Percentiles rank a stretch among this genome's conserved stretches.
Evolutionary conservation across 2,113 vertebrate species (phyloP).

Genomic region (Glareola pratincola): DNA sequence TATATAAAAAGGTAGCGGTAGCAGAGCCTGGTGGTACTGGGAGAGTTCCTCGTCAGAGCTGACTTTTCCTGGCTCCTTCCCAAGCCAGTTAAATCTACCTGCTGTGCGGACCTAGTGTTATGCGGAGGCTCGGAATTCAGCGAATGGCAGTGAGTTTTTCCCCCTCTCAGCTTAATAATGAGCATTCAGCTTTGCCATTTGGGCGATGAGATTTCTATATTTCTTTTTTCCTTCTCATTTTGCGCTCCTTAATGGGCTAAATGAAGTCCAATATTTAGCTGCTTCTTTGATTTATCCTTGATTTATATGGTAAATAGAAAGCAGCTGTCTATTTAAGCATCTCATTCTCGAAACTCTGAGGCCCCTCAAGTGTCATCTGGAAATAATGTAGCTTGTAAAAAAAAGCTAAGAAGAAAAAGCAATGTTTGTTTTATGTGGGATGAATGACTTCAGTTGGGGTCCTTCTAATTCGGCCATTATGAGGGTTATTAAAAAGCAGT

Average conservation of each 20-base stretch:
- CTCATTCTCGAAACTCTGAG: conserved; percentile 73
- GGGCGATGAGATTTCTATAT: not conserved
- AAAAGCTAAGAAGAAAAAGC: conserved; percentile 85
- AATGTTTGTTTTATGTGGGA: conserved; percentile 92
- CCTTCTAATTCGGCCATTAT: conserved; percentile 86
- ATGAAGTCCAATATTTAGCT: conserved; percentile 63
- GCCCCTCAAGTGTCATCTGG: conserved; percentile 86
- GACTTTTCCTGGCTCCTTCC: not conserved
- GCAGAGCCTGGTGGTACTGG: conserved; percentile 13
- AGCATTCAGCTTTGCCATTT: not conserved
- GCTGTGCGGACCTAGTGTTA: not conserved
- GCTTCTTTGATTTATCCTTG: conserved; percentile 77
- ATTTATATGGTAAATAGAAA: conserved; percentile 82
- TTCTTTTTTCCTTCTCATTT: conserved; percentile 23
- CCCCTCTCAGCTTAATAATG: not conserved
- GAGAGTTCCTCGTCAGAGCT: not conserved
- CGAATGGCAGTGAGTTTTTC: not conserved
- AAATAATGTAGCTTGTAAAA: conserved; percentile 88
- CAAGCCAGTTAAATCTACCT: conserved; percentile 7
- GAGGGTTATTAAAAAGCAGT: conserved; percentile 84
- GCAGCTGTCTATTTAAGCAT: conserved; percentile 78
- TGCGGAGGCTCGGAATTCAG: not conserved
- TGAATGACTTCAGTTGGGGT: conserved; percentile 81
- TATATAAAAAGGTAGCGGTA: not conserved
- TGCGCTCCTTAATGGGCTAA: conserved; percentile 41